phyloP scores from a whole-genome alignment of 2,113 vertebrate species.

The Natator depressus region DNA sequence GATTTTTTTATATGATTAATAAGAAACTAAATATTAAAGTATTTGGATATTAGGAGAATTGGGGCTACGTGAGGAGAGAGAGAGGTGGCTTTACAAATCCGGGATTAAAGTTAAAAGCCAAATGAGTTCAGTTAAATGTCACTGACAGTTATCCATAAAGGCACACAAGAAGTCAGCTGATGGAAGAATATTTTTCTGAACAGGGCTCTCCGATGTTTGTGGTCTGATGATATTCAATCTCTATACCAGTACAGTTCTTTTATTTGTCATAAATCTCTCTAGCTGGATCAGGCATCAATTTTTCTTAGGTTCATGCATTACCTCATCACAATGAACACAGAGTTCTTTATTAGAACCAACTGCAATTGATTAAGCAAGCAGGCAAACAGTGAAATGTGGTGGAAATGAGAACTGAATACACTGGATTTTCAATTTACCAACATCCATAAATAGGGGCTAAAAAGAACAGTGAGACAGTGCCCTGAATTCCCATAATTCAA shows the following conservation, averaged over 20 bases:
- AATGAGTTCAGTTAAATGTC: background rate
- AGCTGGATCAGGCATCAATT: background rate
- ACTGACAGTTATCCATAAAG: background rate
- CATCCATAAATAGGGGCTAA: background rate
- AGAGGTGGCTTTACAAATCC: background rate
- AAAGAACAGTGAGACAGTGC: background rate
- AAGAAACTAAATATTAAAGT: background rate
- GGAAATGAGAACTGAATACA: background rate
- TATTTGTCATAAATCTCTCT: background rate
- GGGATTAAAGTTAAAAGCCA: background rate
- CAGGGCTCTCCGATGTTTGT: background rate
- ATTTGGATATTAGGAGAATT: background rate
- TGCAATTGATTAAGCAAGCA: background rate
- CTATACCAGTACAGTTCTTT: background rate
- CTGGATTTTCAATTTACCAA: background rate
- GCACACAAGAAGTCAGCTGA: background rate
- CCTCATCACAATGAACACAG: background rate
- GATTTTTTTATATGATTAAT: background rate
- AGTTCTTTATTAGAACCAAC: background rate
- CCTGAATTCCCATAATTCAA: rapidly evolving
- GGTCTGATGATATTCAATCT: background rate
- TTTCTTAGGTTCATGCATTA: background rate
- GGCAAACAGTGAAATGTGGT: background rate
- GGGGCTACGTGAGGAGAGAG: background rate
- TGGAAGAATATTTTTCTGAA: background rate